Base-by-base conservation (phyloP, 1,140 invertebrate genomes). In the Meloidogyne hapla region DNA sequence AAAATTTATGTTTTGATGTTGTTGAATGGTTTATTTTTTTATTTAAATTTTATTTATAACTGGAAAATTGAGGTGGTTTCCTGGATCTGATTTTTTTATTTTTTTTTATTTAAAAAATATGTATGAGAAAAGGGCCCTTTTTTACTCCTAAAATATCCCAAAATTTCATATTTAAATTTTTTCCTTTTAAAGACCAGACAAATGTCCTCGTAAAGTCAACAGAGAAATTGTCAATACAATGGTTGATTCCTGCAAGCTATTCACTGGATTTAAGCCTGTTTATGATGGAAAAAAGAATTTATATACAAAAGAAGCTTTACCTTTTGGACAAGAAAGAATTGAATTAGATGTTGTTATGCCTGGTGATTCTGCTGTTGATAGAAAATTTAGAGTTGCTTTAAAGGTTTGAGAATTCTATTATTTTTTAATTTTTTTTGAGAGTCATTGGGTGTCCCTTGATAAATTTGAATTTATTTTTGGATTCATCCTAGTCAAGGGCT, bases 171-270 rank as follows among this genome's bases (percentile, higher is more conserved):
- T n/a, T n/a, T n/a, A n/a, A n/a, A 33, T 33, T n/a, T n/a, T n/a
- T n/a, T n/a, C n/a, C 10, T 3, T 21, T 70, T 70, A 26, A 56
- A 63, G 95, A 85, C 97, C 97, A 28, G 97, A 99, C 88, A 99
- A 99, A 90, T 99, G 97, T 90, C 97, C 97, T 66, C 90, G 97
- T 77, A 96, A 98, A 91, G 95, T 95, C 75, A 99, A 99, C 90
- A 89, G 96, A 83, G 97, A 99, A 91, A 99, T 99, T 87, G 96
- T 99, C 86, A 95, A 98, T 89, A 98, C 95, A 10, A 98, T 99
- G 96, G 96, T 99, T 77, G 93, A 95, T 87, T 92, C 94, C 45
- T 98, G 98, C 88, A 97, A 97, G 90, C 95, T 98, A 86, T 99
- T 99, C 91, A 93, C 94, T 87, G 93, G 93, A 84, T 89, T 97